Base-by-base conservation (phyloP, 1,140 invertebrate species). In the Wiebesia pumilae region DNA sequence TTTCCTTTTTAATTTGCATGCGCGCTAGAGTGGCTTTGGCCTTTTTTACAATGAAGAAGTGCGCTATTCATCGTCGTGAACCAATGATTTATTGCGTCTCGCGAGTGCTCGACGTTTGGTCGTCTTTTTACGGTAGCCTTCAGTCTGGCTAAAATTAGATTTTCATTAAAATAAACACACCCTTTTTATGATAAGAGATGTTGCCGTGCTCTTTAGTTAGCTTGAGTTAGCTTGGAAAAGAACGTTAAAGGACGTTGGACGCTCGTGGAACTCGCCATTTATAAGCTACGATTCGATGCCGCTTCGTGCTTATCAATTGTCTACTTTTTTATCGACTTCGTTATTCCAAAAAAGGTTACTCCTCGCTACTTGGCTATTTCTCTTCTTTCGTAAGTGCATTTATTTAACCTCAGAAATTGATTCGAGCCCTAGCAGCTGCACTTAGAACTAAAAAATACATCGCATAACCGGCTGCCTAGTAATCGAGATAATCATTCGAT, bases 41-140 rank as follows among this genome's bases (percentile, higher is more conserved):
- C 51, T 69, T 69, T 30, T 35, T 69, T 35, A 9, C 14, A 33
- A 69, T 16, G 51, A 69, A 69, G 67, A 33, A 27, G 33, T 24
- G 33, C 35, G 33, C 69, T 71, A 71, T 38, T 71, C 69, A 71
- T 71, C 69, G 69, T 16, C 33, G 14, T 9, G 30, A 21, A 71
- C n/a, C 69, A 71, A 71, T 71, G 19, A 71, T 71, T 71, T 71
- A 71, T 71, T 40, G 35, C 35, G 21, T 30, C 33, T 71, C 69
- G 33, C 4, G 35, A 69, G 67, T n/a, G 1, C 30, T 3, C 19
- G 35, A 71, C 35, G 69, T 71, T 38, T 30, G n/a, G 69, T 7
- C 35, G 69, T 27, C 62, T 43, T 75, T 43, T 40, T 75, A 43
- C 24, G 71, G 10, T 3, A 75, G 24, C 71, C 24, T 43, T 40